phyloP scores from a whole-genome alignment of 2,888 invertebrate species.

The Proisotoma minuta region DNA sequence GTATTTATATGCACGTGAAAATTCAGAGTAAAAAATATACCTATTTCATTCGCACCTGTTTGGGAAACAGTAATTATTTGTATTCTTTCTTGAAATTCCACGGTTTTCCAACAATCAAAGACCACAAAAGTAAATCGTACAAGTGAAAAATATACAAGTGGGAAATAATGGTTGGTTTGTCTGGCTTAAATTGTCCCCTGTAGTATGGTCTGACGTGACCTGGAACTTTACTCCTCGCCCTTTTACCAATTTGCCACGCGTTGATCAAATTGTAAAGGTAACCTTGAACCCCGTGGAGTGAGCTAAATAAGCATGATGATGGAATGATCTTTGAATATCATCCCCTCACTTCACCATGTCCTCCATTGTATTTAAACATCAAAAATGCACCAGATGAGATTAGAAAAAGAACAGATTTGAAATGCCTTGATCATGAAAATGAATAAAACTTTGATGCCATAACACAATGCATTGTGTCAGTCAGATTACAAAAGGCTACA shows the following conservation, averaged over 20 bases:
- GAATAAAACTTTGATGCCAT: slow-evolving; percentile 1
- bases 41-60: too few relatives aligned
- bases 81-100: too few relatives aligned
- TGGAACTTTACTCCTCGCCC: slow-evolving; percentile 32
- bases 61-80: too few relatives aligned
- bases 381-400: slow-evolving; percentile 2
- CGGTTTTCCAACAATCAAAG: background rate
- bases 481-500: background rate
- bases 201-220: slow-evolving; percentile 10
- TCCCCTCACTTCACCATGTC: slow-evolving; percentile 7
- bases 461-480: background rate
- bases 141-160: background rate
- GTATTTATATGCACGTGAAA: too few relatives aligned
- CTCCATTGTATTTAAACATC: slow-evolving; percentile 9
- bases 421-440: slow-evolving; percentile 5
- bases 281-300: slow-evolving; percentile 38
- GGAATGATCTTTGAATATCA: background rate
- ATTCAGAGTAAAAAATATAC: too few relatives aligned
- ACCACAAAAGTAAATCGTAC: background rate
- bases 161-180: background rate
- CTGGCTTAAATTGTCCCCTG: background rate
- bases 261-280: slow-evolving; percentile 43
- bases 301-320: slow-evolving; percentile 9
- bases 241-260: slow-evolving; percentile 47
- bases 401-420: slow-evolving; percentile 13